Evolutionary conservation across 2,888 invertebrate genomes (phyloP).

Genomic region (Hyposoter didymator): DNA sequence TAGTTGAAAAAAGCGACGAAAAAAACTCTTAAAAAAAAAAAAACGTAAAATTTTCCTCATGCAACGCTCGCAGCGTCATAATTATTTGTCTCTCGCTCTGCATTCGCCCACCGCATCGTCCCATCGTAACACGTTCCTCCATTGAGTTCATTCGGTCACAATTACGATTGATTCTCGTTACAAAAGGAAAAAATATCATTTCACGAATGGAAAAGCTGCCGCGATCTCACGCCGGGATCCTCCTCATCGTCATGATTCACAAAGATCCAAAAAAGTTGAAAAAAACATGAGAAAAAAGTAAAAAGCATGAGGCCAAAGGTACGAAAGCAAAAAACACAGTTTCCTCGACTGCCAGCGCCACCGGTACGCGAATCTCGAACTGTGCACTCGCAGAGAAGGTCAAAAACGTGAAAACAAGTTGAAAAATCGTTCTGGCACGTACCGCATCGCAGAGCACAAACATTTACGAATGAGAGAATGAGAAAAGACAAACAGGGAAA

Average conservation of each 20-base stretch:
- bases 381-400: not conserved
- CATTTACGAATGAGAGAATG: slow-evolving; percentile 57
- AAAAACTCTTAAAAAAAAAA: slow-evolving; percentile 20
- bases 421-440: not conserved
- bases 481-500: slow-evolving; percentile 49
- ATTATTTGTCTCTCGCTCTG: slow-evolving; percentile 24
- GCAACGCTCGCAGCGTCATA: slow-evolving; percentile 47
- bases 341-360: not conserved
- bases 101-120: slow-evolving; percentile 26
- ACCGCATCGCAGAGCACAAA: slow-evolving; percentile 65
- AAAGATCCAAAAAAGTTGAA: slow-evolving; percentile 8
- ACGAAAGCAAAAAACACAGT: not conserved
- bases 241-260: slow-evolving; percentile 50
- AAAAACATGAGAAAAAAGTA: slow-evolving; percentile 12
- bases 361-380: not conserved
- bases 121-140: slow-evolving; percentile 19
- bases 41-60: not conserved
- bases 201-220: slow-evolving; percentile 61
- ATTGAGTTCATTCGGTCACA: slow-evolving; percentile 30
- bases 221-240: slow-evolving; percentile 63
- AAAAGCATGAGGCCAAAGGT: not conserved
- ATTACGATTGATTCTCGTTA: slow-evolving; percentile 38
- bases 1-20: slow-evolving; percentile 39
- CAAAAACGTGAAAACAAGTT: not conserved
- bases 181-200: slow-evolving; percentile 7